These are phyloP conservation scores for Temnopleurus reevesii DNA, from an alignment of 53 echinoderm and acorn worm species.

Conservation along the genomic window DNA sequence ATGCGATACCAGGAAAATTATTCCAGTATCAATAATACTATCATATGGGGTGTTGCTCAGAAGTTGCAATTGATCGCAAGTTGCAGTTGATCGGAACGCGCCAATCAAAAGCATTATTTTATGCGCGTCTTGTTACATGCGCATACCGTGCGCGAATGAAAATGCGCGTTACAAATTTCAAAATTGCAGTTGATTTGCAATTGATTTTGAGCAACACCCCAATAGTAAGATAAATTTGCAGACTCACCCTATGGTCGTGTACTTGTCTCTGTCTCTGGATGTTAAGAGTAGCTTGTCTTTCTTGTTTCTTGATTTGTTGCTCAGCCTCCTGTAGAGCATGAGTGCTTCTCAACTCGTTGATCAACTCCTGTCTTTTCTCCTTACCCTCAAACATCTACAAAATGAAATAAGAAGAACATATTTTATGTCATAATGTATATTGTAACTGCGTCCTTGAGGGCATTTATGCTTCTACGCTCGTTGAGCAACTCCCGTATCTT, in stretches of 20 bases:
- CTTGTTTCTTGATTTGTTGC: slow-evolving; percentile 91
- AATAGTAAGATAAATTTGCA: too few species aligned
- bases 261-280: slow-evolving; percentile 83
- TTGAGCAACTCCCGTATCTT: slow-evolving; percentile 94
- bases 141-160: too few species aligned
- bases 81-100: too few species aligned
- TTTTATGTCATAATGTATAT: background rate
- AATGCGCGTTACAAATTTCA: too few species aligned
- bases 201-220: too few species aligned
- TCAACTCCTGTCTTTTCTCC: slow-evolving; percentile 92
- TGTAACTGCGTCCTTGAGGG: slow-evolving; percentile 78
- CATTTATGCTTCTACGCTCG: slow-evolving; percentile 93
- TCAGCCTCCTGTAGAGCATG: slow-evolving; percentile 93
- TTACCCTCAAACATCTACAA: slow-evolving; percentile 98
- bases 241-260: slow-evolving; percentile 62
- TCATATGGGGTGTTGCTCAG: too few species aligned
- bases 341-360: slow-evolving; percentile 96
- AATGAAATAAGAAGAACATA: background rate
- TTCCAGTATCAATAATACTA: too few species aligned
- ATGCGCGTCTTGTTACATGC: too few species aligned
- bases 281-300: slow-evolving; percentile 94
- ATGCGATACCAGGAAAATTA: too few species aligned
- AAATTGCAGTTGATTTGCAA: too few species aligned
- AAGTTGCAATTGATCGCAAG: too few species aligned
- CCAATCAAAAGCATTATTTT: too few species aligned